These are phyloP conservation scores for Lynx canadensis DNA, from an alignment of 2,113 vertebrate species.

Conservation along the genomic window DNA sequence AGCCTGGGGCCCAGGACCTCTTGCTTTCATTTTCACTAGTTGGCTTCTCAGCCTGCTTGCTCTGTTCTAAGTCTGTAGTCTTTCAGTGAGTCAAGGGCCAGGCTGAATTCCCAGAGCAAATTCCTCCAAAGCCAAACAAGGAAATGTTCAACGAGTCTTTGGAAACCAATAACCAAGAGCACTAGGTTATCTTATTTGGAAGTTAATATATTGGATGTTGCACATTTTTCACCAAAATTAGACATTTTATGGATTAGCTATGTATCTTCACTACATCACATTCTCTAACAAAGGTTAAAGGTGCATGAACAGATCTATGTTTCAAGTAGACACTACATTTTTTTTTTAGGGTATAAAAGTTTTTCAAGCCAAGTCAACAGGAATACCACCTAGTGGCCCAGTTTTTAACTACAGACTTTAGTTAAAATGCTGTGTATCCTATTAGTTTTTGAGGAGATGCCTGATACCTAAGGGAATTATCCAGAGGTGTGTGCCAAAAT, in stretches of 20 bases:
- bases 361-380: not conserved
- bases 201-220: not conserved
- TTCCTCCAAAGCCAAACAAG: slow-evolving; percentile 80
- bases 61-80: slow-evolving; percentile 62
- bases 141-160: slow-evolving; percentile 68
- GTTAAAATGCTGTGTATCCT: not conserved
- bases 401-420: not conserved
- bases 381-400: not conserved
- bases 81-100: slow-evolving; percentile 75
- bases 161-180: slow-evolving; percentile 60
- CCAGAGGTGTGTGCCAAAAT: not conserved
- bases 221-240: not conserved
- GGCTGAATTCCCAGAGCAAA: slow-evolving; percentile 76
- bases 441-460: not conserved
- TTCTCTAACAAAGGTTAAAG: not conserved
- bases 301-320: not conserved
- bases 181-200: slow-evolving; percentile 48
- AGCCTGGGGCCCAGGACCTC: slow-evolving; percentile 49
- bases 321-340: not conserved
- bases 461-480: not conserved
- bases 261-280: not conserved
- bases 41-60: slow-evolving; percentile 53
- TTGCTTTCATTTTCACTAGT: slow-evolving; percentile 64
- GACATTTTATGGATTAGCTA: not conserved
- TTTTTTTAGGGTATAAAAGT: not conserved